Conservation (phyloP, 2,797 vertebrate genomes). For the Chelmon rostratus region DNA sequence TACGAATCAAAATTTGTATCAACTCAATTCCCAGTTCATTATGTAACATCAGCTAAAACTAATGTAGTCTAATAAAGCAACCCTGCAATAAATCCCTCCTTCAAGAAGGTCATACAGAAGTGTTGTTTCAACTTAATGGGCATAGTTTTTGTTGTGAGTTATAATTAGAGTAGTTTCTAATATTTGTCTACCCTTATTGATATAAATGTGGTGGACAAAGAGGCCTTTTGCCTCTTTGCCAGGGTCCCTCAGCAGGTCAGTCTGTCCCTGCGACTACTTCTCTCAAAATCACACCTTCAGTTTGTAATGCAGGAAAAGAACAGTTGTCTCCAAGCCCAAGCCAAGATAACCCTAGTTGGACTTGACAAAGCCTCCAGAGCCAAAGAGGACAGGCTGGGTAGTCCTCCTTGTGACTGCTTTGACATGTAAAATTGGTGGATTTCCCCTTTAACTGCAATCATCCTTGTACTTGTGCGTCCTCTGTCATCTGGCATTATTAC, state of each 20-base stretch:
- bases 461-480: conserved; percentile 14
- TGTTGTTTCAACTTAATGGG: conserved; percentile 2
- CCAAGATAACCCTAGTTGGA: background rate
- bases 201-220: background rate
- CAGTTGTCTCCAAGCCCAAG: background rate
- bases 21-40: background rate
- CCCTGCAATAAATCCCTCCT: background rate
- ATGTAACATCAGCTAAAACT: background rate
- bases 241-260: background rate
- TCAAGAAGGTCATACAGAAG: background rate
- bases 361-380: background rate
- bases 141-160: background rate
- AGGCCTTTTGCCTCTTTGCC: background rate
- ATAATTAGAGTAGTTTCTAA: background rate
- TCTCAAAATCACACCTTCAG: background rate
- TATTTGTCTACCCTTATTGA: background rate
- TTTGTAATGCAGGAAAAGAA: background rate
- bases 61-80: background rate
- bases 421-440: conserved; percentile 2
- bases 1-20: too few species aligned
- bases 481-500: conserved; percentile 33
- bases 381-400: background rate
- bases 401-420: background rate
- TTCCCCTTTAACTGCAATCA: conserved; percentile 8
- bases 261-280: background rate